Conservation (phyloP, 2,888 invertebrate species). For the Drosophila pegasa region DNA sequence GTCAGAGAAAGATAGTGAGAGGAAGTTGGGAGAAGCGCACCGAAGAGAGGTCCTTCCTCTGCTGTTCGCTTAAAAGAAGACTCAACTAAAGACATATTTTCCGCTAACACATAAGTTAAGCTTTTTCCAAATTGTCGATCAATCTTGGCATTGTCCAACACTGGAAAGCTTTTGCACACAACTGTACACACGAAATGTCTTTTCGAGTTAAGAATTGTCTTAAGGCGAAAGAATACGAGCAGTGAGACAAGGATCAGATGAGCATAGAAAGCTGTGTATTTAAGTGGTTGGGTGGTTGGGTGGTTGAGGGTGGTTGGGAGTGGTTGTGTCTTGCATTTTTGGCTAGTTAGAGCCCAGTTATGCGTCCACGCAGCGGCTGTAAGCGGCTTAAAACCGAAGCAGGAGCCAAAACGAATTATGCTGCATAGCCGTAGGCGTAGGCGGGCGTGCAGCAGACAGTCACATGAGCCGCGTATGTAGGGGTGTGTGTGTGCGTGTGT, state of each 20-base stretch:
- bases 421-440: slow-evolving; percentile 53
- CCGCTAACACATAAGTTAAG: background rate
- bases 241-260: background rate
- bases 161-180: slow-evolving; percentile 2
- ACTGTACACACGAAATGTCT: background rate
- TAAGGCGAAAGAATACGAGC: background rate
- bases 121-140: background rate
- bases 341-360: slow-evolving; percentile 28
- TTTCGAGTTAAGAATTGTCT: background rate
- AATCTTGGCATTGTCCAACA: background rate
- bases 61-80: background rate
- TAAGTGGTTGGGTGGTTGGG: background rate
- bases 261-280: background rate
- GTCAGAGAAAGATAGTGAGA: background rate
- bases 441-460: slow-evolving; percentile 4
- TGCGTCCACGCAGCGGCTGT: slow-evolving; percentile 49
- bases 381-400: slow-evolving; percentile 65
- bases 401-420: slow-evolving; percentile 58
- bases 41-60: background rate
- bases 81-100: background rate
- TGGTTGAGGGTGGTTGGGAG: background rate
- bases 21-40: background rate
- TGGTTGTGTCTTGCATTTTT: too few species aligned
- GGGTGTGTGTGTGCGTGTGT: background rate
- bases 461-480: background rate